Conservation (phyloP, 2,888 invertebrate genomes). For the Protophormia terraenovae region DNA sequence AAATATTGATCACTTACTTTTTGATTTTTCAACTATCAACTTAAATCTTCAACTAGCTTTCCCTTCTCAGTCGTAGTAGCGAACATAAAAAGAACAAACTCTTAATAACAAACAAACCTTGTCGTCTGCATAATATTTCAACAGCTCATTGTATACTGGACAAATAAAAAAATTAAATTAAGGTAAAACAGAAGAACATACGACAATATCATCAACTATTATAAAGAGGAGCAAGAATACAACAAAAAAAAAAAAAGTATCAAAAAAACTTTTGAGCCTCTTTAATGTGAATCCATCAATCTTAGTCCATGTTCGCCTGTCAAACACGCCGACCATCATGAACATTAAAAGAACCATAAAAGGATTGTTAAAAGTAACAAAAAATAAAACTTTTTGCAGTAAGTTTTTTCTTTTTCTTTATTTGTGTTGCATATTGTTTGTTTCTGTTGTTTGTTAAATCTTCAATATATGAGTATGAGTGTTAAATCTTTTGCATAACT, state of each 20-base stretch:
- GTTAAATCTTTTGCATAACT: conserved; percentile 44
- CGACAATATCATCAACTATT: conserved; percentile 48
- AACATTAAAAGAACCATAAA: conserved; percentile 77
- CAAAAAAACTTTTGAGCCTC: conserved; percentile 64
- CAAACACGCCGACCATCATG: conserved; percentile 79
- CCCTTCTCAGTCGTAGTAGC: not conserved
- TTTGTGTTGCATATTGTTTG: not conserved
- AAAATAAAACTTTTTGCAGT: not conserved
- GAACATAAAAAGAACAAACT: not conserved
- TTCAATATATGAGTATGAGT: conserved; percentile 7
- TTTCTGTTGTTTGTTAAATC: conserved; percentile 11
- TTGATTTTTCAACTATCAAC: not conserved
- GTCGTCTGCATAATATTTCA: conserved; percentile 52
- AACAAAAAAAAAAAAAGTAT: conserved; percentile 30
- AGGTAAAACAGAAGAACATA: conserved; percentile 40
- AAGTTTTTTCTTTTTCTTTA: not conserved
- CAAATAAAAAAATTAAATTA: conserved; percentile 42
- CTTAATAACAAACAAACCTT: conserved; percentile 9
- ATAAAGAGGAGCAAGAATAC: not conserved
- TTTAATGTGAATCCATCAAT: conserved; percentile 79
- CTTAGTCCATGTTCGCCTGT: conserved; percentile 77
- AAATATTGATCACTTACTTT: too few relatives aligned
- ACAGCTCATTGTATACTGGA: conserved; percentile 45
- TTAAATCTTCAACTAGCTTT: not conserved
- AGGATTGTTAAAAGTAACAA: conserved; percentile 73